A percentile compares a stretch with the other conserved stretches of the same genome.
phyloP scores from a whole-genome alignment of 2,113 vertebrate genomes.

The Calyptomena viridis region DNA sequence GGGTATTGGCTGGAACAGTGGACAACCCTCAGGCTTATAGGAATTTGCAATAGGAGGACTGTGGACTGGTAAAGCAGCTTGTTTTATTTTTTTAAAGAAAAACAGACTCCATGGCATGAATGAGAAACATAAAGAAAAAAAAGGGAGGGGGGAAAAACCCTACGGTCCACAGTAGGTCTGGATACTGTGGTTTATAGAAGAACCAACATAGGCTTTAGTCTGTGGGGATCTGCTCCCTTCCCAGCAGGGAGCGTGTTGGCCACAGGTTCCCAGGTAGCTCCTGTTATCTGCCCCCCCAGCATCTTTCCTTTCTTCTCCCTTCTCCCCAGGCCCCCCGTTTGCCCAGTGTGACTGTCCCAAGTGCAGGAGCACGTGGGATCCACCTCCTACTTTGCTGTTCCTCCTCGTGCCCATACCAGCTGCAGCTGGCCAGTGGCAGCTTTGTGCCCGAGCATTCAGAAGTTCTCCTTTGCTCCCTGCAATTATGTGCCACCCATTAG shows the following conservation, averaged over 20 bases:
- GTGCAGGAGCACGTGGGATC: background rate
- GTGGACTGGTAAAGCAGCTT: background rate
- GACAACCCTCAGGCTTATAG: background rate
- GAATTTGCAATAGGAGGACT: background rate
- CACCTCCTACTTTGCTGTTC: accelerated
- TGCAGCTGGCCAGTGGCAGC: background rate
- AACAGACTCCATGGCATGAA: background rate
- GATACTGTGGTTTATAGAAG: background rate
- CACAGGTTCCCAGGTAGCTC: no score
- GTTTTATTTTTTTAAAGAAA: background rate
- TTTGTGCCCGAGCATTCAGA: background rate
- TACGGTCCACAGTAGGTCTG: background rate
- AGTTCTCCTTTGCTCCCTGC: background rate
- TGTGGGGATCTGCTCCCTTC: background rate
- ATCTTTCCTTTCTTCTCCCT: background rate
- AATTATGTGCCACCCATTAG: background rate
- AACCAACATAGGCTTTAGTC: accelerated
- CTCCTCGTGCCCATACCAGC: background rate
- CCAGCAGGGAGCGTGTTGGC: background rate
- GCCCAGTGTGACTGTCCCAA: accelerated
- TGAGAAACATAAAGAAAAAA: background rate
- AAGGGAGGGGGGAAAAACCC: accelerated
- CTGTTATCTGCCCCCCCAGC: background rate
- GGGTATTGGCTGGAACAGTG: background rate
- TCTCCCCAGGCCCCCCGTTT: background rate